phyloP scores from a whole-genome alignment of 2,797 vertebrate species.

The Fistularia commersonii region DNA sequence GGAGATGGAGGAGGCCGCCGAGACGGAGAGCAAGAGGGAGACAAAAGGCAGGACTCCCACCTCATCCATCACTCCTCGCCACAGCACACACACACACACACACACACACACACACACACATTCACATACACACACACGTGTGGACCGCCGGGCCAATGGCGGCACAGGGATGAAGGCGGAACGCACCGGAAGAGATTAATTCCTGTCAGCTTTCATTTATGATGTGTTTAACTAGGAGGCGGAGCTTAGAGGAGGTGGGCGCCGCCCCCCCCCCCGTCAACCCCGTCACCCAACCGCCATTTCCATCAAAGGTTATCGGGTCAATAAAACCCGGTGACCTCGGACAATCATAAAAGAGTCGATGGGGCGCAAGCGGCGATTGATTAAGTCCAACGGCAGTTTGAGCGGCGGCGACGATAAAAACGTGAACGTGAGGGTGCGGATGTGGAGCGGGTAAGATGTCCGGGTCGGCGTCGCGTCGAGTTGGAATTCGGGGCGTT shows the following conservation, averaged over 20 bases:
- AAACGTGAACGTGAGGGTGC: slow-evolving; percentile 66
- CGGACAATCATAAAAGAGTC: slow-evolving; percentile 74
- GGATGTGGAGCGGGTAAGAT: slow-evolving; percentile 64
- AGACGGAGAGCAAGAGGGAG: slow-evolving; percentile 48
- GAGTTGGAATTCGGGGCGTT: too few relatives aligned
- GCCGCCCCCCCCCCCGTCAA: slow-evolving; percentile 32
- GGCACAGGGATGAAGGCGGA: slow-evolving; percentile 45
- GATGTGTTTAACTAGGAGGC: slow-evolving; percentile 60
- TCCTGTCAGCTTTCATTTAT: slow-evolving; percentile 64
- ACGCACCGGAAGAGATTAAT: slow-evolving; percentile 67
- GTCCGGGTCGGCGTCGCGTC: too few relatives aligned
- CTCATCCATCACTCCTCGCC: slow-evolving; percentile 63
- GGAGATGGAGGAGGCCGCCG: slow-evolving; percentile 62
- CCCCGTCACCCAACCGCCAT: slow-evolving; percentile 50
- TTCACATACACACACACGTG: too few relatives aligned
- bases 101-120: slow-evolving; percentile 49
- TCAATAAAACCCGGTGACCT: slow-evolving; percentile 75
- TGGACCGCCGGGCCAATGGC: slow-evolving; percentile 21
- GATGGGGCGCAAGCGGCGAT: slow-evolving; percentile 51
- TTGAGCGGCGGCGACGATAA: slow-evolving; percentile 50
- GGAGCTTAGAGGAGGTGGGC: slow-evolving; percentile 35
- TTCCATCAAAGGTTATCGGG: slow-evolving; percentile 70
- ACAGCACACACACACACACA: too few relatives aligned
- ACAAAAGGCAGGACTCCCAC: slow-evolving; percentile 52
- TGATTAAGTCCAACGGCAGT: slow-evolving; percentile 77